Base-by-base conservation (phyloP, 30 jellyfish, hydroid and myxozoan species). In the Aurelia aurita region DNA sequence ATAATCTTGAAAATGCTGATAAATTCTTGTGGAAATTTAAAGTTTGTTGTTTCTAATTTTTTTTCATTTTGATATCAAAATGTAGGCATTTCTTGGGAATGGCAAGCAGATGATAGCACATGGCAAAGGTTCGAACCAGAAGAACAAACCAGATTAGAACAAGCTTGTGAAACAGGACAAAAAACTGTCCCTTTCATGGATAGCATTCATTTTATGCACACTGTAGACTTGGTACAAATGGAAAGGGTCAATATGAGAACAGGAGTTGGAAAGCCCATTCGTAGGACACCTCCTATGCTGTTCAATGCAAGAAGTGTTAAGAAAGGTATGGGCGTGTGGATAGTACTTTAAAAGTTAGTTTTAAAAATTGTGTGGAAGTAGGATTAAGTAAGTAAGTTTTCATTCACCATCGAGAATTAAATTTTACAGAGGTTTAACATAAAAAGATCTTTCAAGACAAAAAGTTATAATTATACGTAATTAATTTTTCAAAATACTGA, bases 81-180 rank as follows among this genome's bases (percentile, higher is more conserved):
- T 45, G 15, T 14, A 84, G 82, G 88, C 11, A 62, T 43, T 0
- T 0, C 12, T 16, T 84, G 94, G 94, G 77, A 68, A 23, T 84
- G 94, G 94, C 87, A 54, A 84, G 94, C 72, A 3, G 94, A 84
- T 61, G 87, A 72, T 43, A 84, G 83, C 20, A 29, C 88, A 5
- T 84, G 94, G 94, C 87, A 70, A 27, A 27, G 89, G 1, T 84
- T 84, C 72, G 94, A 84, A 25, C 80, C 71, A 21, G 88, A 70
- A 23, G 94, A 84, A 60, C 85, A 74, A 27, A 13, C 16, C 49
- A 84, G 83, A 64, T 45, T 84, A 58, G 94, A 84, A 45, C 65
- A 45, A 26, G 94, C 94, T 9, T 27, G 64, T 5, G 73, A 39
- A 44, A 28, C 61, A 45, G 74, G 76, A 12, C 85, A 71, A 51